A percentile compares a stretch with the other conserved stretches of the same genome.
Conservation (phyloP, 2,113 vertebrate genomes). For the Notiomystis cincta region DNA sequence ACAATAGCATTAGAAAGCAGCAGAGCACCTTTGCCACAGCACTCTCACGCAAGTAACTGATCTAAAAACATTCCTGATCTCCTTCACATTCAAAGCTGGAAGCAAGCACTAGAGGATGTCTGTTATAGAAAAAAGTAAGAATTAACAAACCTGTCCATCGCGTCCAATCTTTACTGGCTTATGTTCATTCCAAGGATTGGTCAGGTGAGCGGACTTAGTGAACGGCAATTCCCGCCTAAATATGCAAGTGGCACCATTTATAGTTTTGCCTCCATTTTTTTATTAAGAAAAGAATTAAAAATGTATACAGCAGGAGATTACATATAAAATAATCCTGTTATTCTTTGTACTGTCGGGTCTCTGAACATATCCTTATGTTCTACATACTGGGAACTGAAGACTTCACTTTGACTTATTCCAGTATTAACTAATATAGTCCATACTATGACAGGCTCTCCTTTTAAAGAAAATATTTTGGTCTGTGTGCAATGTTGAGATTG, state of each 20-base stretch:
- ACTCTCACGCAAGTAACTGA: not conserved
- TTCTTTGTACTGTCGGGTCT: not conserved
- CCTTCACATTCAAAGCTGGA: not conserved
- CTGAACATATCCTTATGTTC: not conserved
- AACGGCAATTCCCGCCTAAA: conserved; percentile 94
- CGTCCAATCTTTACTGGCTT: conserved; percentile 98
- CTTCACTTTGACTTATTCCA: not conserved
- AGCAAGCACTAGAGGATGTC: not conserved
- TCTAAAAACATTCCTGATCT: not conserved
- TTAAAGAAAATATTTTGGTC: not conserved
- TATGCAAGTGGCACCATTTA: conserved; percentile 50
- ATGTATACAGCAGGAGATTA: not conserved
- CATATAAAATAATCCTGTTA: not conserved
- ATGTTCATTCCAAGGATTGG: conserved; percentile 97
- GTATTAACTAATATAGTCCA: not conserved
- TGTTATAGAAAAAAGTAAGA: not conserved
- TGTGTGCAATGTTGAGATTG: not conserved
- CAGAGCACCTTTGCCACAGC: not conserved
- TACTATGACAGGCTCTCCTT: not conserved
- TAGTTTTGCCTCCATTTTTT: not conserved
- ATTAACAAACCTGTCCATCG: conserved; percentile 90
- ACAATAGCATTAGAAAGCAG: not conserved
- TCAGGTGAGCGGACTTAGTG: conserved; percentile 93
- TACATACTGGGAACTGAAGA: not conserved
- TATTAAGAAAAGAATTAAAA: not conserved